Base-by-base conservation (phyloP, 2,888 invertebrate genomes). In the Camptogramma bilineatum region DNA sequence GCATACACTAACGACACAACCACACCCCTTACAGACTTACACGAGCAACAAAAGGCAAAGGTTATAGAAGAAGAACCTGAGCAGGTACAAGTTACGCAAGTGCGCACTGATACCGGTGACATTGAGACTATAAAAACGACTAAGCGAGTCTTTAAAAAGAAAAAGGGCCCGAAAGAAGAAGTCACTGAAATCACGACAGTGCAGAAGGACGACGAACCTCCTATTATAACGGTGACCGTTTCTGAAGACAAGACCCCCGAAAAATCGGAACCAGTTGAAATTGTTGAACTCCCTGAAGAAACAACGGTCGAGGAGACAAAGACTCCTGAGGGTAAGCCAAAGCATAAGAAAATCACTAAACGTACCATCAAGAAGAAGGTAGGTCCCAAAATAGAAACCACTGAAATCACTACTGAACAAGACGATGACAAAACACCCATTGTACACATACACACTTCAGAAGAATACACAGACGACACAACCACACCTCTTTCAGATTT, bases 351-450 rank as follows among this genome's bases (percentile, higher is more conserved):
- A 61, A 65, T 79, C 0, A 91, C 51, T 7, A 54, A 50, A 9
- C 87, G 76, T 47, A 75, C 80, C 17, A 47, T 52, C 0, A 57
- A 51, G 9, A 58, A 52, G 7, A 52, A 52, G 4, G 16, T 39
- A 9, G 48, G 24, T 24, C 24, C 24, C 5, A 24, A 24, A 24
- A 24, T 24, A 2, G 24, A 24, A 24, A 24, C 24, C 24, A 24
- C 24, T 4, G 91, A 92, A 71, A 48, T 39, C 0, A 60, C 93
- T 1, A 82, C 91, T 0, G 70, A 86, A 68, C 88, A 92, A 74
- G 24, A 91, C 75, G 88, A 89, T 62, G 88, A 90, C 24, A 2
- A 24, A 24, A 24, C 24, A 24, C 24, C 24, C 2, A 24, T 24
- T 5, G 24, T 24, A 24, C 24, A 24, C 24, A 24, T 24, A 24